Evolutionary conservation across 1,140 invertebrate genomes (phyloP), one percentile per base, ranked within the genome.

Genomic region (Bombus affinis): DNA sequence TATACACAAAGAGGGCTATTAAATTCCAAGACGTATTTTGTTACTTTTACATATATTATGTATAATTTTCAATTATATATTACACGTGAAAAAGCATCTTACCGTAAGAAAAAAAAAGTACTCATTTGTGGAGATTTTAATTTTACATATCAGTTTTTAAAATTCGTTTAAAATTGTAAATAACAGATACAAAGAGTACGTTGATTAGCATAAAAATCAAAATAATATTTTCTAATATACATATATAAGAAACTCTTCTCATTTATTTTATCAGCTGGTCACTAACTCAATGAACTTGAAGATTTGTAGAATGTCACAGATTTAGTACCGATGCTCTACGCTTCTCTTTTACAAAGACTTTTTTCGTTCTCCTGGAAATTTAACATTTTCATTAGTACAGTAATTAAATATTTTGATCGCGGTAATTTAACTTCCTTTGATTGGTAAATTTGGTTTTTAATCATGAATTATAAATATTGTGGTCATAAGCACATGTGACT

Each of bases 401-500:
- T 37, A 28, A 47, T 68, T 44, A 8, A 32, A 47, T n/a, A 32
- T 70, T 28, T 66, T 28, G 4, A 32, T 53, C 39, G 12, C 1
- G 25, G 28, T 44, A 47, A 53, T 42, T 35, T 25, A 25, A 39
- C 6, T 32, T 62, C 62, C 59, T 25, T 15, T 9, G 1, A 1
- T 28, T n/a, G 47, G 18, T 25, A 25, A 32, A n/a, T 75, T 35
- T 47, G 13, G n/a, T 53, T 72, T 62, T 32, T 59, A 22, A 71
- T 81, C 22, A 25, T 44, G 57, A 47, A 85, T 74, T 88, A 86
- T 74, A 88, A 59, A 87, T 77, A 82, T 37, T 62, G 47, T 53
- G 18, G 44, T 59, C 3, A 65, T 44, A 66, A 88, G 32, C 15
- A 12, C 0, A 3, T 18, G 32, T n/a, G 32, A n/a, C 35, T 82